Conservation (phyloP, 2,113 vertebrate species). For the Plestiodon gilberti region DNA sequence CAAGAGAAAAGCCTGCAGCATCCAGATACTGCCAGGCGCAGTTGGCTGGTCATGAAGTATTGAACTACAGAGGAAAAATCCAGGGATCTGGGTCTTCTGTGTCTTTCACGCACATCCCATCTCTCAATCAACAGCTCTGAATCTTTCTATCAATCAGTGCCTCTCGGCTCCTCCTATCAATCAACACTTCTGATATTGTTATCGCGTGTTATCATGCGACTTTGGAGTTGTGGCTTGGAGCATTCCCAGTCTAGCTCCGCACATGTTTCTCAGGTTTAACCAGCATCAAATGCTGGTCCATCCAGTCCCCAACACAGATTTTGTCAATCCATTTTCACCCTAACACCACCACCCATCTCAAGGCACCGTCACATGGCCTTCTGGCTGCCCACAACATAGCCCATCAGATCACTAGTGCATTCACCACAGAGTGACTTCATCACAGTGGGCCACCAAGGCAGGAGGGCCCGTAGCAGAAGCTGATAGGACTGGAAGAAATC, state of each 20-base stretch:
- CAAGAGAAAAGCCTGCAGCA: not conserved
- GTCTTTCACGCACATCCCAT: not conserved
- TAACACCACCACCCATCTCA: too few species aligned
- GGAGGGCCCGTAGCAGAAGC: not conserved
- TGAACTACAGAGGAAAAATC: not conserved
- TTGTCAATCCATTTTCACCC: not conserved
- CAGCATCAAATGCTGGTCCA: not conserved
- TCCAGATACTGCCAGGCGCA: not conserved
- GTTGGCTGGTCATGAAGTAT: too few species aligned
- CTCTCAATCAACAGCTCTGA: not conserved
- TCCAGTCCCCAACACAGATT: not conserved
- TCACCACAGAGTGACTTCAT: not conserved
- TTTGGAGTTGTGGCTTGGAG: not conserved
- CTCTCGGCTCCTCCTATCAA: not conserved
- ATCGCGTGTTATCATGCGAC: too few species aligned
- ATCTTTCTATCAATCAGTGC: not conserved
- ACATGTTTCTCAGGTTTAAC: not conserved
- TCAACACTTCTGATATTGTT: not conserved
- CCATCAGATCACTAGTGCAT: not conserved
- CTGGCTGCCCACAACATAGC: not conserved
- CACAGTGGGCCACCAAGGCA: not conserved
- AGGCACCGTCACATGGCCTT: not conserved
- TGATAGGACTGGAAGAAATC: not conserved
- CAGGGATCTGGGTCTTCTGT: not conserved
- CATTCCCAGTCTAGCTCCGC: not conserved